Percentiles rank a stretch among this genome's conserved stretches.
Conservation (phyloP, 2,888 invertebrate species). For the Caenorhabditis sp. region DNA sequence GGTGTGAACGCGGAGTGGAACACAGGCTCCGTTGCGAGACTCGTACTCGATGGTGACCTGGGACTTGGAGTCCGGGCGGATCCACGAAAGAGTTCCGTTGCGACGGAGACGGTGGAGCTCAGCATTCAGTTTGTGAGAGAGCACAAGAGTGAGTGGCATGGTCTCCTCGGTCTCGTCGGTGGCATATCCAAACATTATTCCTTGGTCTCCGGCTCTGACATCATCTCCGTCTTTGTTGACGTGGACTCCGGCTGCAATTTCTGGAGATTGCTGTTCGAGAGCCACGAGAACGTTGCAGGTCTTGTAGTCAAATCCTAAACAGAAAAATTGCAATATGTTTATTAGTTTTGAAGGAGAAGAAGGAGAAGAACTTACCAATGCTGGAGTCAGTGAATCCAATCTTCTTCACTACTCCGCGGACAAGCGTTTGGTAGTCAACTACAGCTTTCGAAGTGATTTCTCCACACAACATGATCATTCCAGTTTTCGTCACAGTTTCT, state of each 20-base stretch:
- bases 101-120: conserved; percentile 93
- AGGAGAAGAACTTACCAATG: conserved; percentile 86
- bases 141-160: conserved; percentile 95
- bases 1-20: conserved; percentile 96
- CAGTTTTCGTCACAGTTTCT: conserved; percentile 98
- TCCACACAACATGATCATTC: conserved; percentile 97
- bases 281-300: conserved; percentile 98
- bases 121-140: conserved; percentile 94
- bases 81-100: conserved; percentile 94
- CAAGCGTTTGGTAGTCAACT: conserved; percentile 97
- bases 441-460: conserved; percentile 98
- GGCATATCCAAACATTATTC: conserved; percentile 98
- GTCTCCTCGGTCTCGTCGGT: conserved; percentile 98
- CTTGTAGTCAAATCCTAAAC: conserved; percentile 96
- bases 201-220: conserved; percentile 98
- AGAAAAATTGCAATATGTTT: conserved; percentile 84
- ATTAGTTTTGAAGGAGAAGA: too few species aligned
- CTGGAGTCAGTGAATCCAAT: conserved; percentile 99
- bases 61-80: conserved; percentile 95
- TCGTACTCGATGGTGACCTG: conserved; percentile 97
- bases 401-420: conserved; percentile 95
- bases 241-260: conserved; percentile 98
- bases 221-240: conserved; percentile 88
- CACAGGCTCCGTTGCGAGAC: conserved; percentile 94
- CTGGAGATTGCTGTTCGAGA: conserved; percentile 94